These are phyloP conservation scores for Dunckerocampus dactyliophorus DNA, from an alignment of 2,113 vertebrate species.

Conservation along the genomic window DNA sequence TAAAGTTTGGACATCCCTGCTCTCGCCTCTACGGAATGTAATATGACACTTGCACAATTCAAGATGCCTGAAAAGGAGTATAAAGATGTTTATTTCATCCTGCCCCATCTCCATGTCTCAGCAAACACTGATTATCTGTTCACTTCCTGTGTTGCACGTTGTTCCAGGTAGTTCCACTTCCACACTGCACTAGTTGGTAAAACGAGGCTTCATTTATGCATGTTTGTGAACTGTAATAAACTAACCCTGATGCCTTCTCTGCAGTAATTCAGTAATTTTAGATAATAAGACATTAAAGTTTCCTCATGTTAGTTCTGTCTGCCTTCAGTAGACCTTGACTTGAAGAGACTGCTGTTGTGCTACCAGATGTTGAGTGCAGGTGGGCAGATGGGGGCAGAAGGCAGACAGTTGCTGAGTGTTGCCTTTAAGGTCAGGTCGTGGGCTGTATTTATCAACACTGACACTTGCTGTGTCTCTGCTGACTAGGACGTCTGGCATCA, in stretches of 20 bases:
- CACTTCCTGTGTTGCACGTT: too few species aligned
- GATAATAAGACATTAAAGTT: not conserved
- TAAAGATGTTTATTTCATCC: too few species aligned
- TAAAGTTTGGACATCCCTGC: too few species aligned
- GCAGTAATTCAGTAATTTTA: slow-evolving; percentile 5
- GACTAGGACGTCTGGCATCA: slow-evolving; percentile 33
- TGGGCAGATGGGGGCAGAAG: slow-evolving; percentile 23
- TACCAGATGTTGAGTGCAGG: slow-evolving; percentile 40
- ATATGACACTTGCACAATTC: too few species aligned
- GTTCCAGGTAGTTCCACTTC: too few species aligned
- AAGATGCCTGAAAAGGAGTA: too few species aligned
- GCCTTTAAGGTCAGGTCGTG: slow-evolving; percentile 43
- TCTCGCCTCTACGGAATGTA: too few species aligned
- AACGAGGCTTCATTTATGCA: too few species aligned
- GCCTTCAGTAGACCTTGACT: slow-evolving; percentile 19
- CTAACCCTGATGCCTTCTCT: not conserved
- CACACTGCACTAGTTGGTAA: too few species aligned
- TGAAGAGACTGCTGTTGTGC: slow-evolving; percentile 5
- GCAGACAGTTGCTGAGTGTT: slow-evolving; percentile 15
- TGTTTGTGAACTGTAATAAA: too few species aligned
- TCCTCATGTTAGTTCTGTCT: not conserved
- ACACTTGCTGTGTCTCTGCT: slow-evolving; percentile 29
- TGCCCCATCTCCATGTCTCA: too few species aligned
- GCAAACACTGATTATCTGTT: too few species aligned
- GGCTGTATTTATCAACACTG: slow-evolving; percentile 45